phyloP scores from a whole-genome alignment of 2,113 vertebrate species.

The Tenrec ecaudatus region DNA sequence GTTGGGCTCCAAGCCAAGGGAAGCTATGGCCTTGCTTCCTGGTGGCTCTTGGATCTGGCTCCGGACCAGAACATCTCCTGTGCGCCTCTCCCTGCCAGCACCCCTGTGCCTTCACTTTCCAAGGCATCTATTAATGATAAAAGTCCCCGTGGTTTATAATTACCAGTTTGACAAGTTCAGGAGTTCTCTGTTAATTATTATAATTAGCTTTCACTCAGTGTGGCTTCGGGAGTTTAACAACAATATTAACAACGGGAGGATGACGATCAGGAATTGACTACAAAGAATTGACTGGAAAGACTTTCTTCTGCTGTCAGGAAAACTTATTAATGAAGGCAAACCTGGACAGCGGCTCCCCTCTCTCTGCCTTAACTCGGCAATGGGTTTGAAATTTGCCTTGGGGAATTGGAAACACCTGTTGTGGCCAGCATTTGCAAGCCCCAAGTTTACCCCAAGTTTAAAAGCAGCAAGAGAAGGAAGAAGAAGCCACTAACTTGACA shows the following conservation, averaged over 20 bases:
- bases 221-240: constrained; percentile 86
- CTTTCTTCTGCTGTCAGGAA: constrained; percentile 71
- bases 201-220: constrained; percentile 88
- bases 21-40: rapidly evolving
- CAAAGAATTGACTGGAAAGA: constrained; percentile 59
- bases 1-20: constrained; percentile 27
- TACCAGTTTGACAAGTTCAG: constrained; percentile 91
- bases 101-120: constrained; percentile 75
- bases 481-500: constrained; percentile 14
- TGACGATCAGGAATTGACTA: constrained; percentile 72
- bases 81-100: constrained; percentile 61
- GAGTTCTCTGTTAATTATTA: constrained; percentile 91
- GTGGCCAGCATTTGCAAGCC: neutral
- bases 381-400: neutral
- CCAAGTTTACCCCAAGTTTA: constrained; percentile 23
- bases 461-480: constrained; percentile 52
- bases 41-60: neutral
- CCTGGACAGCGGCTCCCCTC: constrained; percentile 10
- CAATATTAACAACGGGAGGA: constrained; percentile 87
- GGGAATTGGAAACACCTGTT: neutral
- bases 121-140: constrained; percentile 85
- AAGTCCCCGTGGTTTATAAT: constrained; percentile 88
- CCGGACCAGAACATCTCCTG: neutral
- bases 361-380: neutral
- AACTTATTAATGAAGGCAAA: constrained; percentile 28